Conservation (phyloP, 1,140 invertebrate genomes). For the Diorhabda elongata region DNA sequence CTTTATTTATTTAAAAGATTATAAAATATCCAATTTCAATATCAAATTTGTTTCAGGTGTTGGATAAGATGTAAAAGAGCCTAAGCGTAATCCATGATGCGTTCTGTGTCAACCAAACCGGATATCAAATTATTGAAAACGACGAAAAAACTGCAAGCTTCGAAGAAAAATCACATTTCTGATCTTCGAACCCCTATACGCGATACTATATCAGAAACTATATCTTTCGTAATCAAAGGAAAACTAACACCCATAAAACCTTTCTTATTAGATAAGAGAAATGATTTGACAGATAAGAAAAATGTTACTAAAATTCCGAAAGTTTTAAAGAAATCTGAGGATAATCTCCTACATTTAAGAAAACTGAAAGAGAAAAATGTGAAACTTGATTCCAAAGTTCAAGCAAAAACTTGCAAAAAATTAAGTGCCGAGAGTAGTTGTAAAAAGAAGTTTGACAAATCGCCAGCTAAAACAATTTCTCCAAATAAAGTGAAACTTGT, state of each 20-base stretch:
- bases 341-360: slow-evolving; percentile 13
- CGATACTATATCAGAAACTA: slow-evolving; percentile 42
- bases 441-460: slow-evolving; percentile 22
- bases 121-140: slow-evolving; percentile 11
- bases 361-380: slow-evolving; percentile 11
- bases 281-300: background rate
- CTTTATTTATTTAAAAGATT: too few species aligned
- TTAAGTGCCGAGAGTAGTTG: slow-evolving; percentile 13
- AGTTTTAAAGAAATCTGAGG: slow-evolving; percentile 14
- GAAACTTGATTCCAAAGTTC: slow-evolving; percentile 24
- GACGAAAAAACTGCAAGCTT: slow-evolving; percentile 4
- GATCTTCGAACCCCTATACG: slow-evolving; percentile 7
- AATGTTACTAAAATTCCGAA: background rate
- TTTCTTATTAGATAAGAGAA: slow-evolving; percentile 20
- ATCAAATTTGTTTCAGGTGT: slow-evolving; percentile 12
- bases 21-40: too few species aligned
- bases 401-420: slow-evolving; percentile 34
- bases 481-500: slow-evolving; percentile 11
- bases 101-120: slow-evolving; percentile 5
- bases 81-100: slow-evolving; percentile 1
- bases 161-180: slow-evolving; percentile 17
- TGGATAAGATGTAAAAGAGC: background rate
- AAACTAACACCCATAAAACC: slow-evolving; percentile 44
- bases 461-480: background rate
- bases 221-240: slow-evolving; percentile 44